phyloP scores from a whole-genome alignment of 2,113 vertebrate genomes.

The Anser brachyrhynchus region DNA sequence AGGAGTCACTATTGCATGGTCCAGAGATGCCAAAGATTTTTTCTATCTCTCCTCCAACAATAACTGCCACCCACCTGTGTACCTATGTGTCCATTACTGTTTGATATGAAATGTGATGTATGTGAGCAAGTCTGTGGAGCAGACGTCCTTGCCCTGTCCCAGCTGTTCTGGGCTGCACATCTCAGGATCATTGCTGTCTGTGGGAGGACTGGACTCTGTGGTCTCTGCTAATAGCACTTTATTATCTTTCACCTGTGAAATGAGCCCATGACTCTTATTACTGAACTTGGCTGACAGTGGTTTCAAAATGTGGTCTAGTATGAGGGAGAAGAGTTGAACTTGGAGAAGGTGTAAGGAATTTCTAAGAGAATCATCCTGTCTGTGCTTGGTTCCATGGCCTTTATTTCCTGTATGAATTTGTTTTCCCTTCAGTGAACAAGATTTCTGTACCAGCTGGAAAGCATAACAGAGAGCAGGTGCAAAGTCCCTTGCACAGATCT shows the following conservation, averaged over 20 bases:
- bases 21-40: background rate
- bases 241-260: background rate
- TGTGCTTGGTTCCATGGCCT: background rate
- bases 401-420: background rate
- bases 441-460: background rate
- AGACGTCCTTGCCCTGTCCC: background rate
- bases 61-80: background rate
- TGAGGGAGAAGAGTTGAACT: background rate
- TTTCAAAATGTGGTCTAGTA: background rate
- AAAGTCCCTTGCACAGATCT: background rate
- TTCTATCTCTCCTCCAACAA: background rate
- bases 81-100: accelerated
- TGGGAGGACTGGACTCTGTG: accelerated
- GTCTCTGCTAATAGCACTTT: background rate
- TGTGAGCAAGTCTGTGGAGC: background rate
- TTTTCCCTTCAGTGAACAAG: background rate
- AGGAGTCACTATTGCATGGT: background rate
- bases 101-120: background rate
- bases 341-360: background rate
- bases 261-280: accelerated
- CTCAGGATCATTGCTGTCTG: background rate
- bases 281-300: background rate
- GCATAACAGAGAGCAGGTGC: background rate
- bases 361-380: accelerated
- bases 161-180: background rate